Base-by-base conservation (phyloP, 2,797 vertebrate genomes). In the Myotis pilosus region DNA sequence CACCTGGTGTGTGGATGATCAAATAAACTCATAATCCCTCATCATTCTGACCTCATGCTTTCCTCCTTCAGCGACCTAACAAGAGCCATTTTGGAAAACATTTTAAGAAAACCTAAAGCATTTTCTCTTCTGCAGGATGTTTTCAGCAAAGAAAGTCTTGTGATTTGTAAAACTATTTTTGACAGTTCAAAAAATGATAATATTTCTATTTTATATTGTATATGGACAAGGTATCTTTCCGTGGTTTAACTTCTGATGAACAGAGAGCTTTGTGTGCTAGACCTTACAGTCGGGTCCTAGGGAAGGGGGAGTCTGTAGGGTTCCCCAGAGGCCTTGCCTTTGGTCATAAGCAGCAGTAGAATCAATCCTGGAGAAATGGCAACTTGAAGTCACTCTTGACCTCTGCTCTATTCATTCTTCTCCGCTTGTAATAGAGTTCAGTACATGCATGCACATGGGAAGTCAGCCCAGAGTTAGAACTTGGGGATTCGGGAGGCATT, bases 31-130 rank as follows among this genome's bases (percentile, higher is more conserved):
- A 20, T 55, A 23, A 55, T 55, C 53, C 53, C 20, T 55, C 53
- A 9, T 20, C 53, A 55, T 22, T 22, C 20, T 55, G 53, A 20
- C 53, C 53, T 55, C 20, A 17, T 55, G 53, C 20, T 1, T 55
- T 55, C 20, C 53, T 55, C 20, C 53, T 55, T 55, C 53, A 55
- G 53, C 3, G 1, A 22, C 53, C 8, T 60, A 60, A 60, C 57
- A 25, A n/a, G 51, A 83, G 30, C 23, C 36, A 51, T 64, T 92
- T 57, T 30, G 44, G 60, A 75, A 95, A 89, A n/a, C 19, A 53
- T 55, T 69, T 82, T 86, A 88, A 92, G 74, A 44, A 90, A 86
- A 78, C 19, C 16, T 30, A 22, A 80, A 88, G 17, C 47, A 33
- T 53, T 5, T 19, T 80, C 3, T 84, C 68, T n/a, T 80, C 57